These are phyloP conservation scores for Grammomys surdaster DNA, from an alignment of 2,113 vertebrate genomes.

Conservation along the genomic window DNA sequence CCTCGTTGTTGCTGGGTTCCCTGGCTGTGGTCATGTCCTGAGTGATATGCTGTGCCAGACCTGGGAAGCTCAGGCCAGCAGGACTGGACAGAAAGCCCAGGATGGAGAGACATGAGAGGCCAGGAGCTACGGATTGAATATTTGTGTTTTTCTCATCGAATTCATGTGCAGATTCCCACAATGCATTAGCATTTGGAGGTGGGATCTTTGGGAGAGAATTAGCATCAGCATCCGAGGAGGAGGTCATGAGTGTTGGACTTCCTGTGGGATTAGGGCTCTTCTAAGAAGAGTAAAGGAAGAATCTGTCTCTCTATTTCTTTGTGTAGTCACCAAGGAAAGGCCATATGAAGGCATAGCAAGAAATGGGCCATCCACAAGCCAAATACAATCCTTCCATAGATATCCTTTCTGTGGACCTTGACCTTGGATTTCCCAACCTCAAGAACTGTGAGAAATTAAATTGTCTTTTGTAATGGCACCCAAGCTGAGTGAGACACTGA, in stretches of 20 bases:
- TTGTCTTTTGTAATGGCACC: neutral
- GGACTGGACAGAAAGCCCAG: neutral
- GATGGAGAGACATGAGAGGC: neutral
- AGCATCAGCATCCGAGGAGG: neutral
- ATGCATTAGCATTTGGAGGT: neutral
- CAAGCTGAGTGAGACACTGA: neutral
- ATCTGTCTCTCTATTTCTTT: neutral
- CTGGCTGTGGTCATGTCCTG: neutral
- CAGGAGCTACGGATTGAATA: neutral
- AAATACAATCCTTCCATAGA: neutral
- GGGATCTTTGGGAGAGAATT: neutral
- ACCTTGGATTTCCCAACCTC: neutral
- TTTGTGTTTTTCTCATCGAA: neutral
- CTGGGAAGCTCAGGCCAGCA: neutral
- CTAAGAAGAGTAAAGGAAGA: neutral
- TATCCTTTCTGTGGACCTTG: neutral
- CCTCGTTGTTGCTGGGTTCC: neutral
- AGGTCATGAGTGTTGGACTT: neutral
- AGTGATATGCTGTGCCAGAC: neutral
- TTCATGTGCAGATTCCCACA: neutral
- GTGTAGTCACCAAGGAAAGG: neutral
- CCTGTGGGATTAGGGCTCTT: neutral
- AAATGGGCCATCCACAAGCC: neutral
- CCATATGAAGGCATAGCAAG: neutral
- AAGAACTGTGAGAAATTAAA: neutral